A percentile compares a stretch with the other conserved stretches of the same genome.
phyloP scores from a whole-genome alignment of 1,140 invertebrate species.

The Drosophila dunni region DNA sequence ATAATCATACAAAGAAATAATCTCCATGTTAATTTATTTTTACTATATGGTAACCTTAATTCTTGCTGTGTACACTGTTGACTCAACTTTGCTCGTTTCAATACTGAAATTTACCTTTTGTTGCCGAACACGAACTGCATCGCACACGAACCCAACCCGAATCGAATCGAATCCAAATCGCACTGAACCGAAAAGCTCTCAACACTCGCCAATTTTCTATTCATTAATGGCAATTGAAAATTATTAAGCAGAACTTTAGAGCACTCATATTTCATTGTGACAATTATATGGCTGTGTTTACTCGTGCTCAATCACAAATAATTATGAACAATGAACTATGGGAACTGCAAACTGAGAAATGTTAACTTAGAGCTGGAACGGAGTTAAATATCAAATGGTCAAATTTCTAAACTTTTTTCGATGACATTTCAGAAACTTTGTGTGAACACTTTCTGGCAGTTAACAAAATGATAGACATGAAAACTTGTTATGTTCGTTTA shows the following conservation, averaged over 20 bases:
- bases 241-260: slow-evolving; percentile 65
- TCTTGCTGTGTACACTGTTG: slow-evolving; percentile 26
- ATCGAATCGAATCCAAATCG: slow-evolving; percentile 3
- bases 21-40: too few relatives aligned
- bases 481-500: too few relatives aligned
- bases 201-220: slow-evolving; percentile 47
- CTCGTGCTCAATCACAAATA: slow-evolving; percentile 16
- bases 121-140: slow-evolving; percentile 1
- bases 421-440: too few relatives aligned
- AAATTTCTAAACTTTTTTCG: too few relatives aligned
- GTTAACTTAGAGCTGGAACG: too few relatives aligned
- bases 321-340: background rate
- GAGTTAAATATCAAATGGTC: too few relatives aligned
- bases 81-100: slow-evolving; percentile 51
- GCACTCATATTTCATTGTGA: background rate
- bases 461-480: too few relatives aligned
- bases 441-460: too few relatives aligned
- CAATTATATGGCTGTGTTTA: slow-evolving; percentile 3
- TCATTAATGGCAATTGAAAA: slow-evolving; percentile 58
- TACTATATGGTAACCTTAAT: too few relatives aligned
- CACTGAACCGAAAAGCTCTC: background rate
- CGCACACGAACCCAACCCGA: background rate
- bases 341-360: background rate
- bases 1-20: too few relatives aligned
- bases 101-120: slow-evolving; percentile 51